phyloP scores from a whole-genome alignment of 2,113 vertebrate genomes.

The Ptilorrhoa leucosticta region DNA sequence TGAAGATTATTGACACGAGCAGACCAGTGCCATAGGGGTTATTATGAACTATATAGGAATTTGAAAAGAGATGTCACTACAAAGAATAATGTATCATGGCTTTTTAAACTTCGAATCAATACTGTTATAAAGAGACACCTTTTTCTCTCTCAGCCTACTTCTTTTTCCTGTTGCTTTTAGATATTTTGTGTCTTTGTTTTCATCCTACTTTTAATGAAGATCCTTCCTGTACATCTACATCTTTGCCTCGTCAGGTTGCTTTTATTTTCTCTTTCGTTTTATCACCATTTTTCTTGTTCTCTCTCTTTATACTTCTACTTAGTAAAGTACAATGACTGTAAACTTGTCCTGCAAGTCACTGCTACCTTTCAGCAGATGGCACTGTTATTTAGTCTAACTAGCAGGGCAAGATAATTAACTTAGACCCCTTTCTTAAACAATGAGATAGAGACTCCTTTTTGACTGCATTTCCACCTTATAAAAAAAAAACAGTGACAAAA shows the following conservation, averaged over 20 bases:
- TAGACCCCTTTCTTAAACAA: neutral
- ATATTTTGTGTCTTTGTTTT: neutral
- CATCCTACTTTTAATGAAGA: neutral
- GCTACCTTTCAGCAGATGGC: slow-evolving; percentile 72
- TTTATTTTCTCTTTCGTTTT: neutral
- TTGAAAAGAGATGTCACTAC: neutral
- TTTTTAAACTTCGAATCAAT: neutral
- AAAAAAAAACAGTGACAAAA: neutral
- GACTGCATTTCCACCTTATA: slow-evolving; percentile 1
- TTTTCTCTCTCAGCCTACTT: neutral
- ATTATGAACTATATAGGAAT: neutral
- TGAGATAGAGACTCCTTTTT: neutral
- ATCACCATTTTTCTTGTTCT: neutral
- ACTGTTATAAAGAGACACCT: neutral
- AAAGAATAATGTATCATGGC: rapidly evolving
- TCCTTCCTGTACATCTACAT: neutral
- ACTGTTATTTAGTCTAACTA: slow-evolving; percentile 72
- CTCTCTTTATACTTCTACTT: neutral
- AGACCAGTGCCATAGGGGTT: neutral
- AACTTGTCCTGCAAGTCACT: slow-evolving; percentile 38
- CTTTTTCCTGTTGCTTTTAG: neutral
- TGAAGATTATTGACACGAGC: neutral
- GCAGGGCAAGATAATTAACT: slow-evolving; percentile 45
- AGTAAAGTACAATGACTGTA: neutral
- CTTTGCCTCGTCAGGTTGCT: neutral